These are phyloP conservation scores for Ariolimax columbianus DNA, from an alignment of 2,888 invertebrate genomes.

Conservation along the genomic window DNA sequence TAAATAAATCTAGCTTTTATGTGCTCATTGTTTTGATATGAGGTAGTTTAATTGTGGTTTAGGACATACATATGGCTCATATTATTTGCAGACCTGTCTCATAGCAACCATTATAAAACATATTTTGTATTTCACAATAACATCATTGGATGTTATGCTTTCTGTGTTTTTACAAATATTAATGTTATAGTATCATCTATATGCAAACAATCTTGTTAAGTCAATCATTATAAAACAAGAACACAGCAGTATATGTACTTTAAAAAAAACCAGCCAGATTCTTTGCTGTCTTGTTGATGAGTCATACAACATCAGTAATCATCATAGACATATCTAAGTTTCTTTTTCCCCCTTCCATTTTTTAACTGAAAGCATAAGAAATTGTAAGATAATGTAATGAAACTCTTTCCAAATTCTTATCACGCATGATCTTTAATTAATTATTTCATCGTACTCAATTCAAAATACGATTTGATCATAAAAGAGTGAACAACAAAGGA, in stretches of 20 bases:
- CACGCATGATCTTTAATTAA: slow-evolving; percentile 8
- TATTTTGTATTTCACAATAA: no score
- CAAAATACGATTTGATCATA: slow-evolving; percentile 7
- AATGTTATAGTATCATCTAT: background rate
- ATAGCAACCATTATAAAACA: no score
- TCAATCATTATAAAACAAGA: background rate
- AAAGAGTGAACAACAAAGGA: background rate
- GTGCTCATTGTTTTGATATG: no score
- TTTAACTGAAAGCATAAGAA: background rate
- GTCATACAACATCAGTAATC: background rate
- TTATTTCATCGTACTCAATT: slow-evolving; percentile 18
- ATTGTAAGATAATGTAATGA: background rate
- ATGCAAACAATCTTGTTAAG: background rate
- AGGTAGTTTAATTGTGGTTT: background rate
- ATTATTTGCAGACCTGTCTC: no score
- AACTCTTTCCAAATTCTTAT: slow-evolving; percentile 4
- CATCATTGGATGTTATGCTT: no score
- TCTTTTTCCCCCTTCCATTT: no score
- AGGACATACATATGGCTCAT: background rate
- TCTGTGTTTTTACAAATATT: no score
- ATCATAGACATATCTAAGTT: background rate
- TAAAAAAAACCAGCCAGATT: background rate
- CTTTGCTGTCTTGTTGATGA: background rate
- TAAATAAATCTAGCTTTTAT: no score
- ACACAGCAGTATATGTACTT: background rate